Percentiles rank a stretch among this genome's conserved stretches.
These are phyloP conservation scores for Xenotilapia longispinis DNA, from an alignment of 2,113 vertebrate species.

Conservation along the genomic window DNA sequence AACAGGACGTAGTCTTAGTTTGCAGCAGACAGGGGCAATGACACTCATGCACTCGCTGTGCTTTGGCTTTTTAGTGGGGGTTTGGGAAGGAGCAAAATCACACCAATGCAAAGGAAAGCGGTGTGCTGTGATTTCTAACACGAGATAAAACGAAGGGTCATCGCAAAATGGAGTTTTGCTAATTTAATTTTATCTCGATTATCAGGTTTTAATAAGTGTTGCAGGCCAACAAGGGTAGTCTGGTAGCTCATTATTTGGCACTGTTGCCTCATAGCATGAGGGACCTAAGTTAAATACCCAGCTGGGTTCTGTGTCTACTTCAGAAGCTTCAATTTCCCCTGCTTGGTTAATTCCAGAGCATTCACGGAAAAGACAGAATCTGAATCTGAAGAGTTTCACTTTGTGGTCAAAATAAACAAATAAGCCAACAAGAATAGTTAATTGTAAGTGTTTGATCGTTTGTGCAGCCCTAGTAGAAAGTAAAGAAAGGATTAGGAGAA, in stretches of 20 bases:
- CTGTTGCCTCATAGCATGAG: not conserved
- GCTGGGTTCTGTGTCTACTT: not conserved
- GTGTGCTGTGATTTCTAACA: not conserved
- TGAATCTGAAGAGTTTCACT: not conserved
- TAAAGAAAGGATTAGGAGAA: not conserved
- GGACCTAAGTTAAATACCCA: not conserved
- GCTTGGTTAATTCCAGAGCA: not conserved
- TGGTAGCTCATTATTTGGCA: not conserved
- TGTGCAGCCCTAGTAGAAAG: not conserved
- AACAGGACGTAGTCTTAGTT: conserved; percentile 25
- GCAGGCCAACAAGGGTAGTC: not conserved
- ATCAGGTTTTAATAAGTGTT: not conserved
- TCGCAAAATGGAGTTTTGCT: not conserved
- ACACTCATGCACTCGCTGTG: not conserved
- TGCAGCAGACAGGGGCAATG: conserved; percentile 19
- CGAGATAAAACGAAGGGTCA: not conserved
- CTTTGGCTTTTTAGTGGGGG: not conserved
- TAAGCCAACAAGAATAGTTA: not conserved
- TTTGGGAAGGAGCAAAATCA: not conserved
- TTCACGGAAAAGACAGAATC: not conserved
- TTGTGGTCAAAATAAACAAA: not conserved
- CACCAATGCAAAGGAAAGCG: not conserved
- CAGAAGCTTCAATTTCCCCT: not conserved
- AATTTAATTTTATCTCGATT: not conserved
- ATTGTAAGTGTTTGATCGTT: not conserved